Evolutionary conservation across 2,113 vertebrate species (phyloP).

Genomic region (Malurus elegans): DNA sequence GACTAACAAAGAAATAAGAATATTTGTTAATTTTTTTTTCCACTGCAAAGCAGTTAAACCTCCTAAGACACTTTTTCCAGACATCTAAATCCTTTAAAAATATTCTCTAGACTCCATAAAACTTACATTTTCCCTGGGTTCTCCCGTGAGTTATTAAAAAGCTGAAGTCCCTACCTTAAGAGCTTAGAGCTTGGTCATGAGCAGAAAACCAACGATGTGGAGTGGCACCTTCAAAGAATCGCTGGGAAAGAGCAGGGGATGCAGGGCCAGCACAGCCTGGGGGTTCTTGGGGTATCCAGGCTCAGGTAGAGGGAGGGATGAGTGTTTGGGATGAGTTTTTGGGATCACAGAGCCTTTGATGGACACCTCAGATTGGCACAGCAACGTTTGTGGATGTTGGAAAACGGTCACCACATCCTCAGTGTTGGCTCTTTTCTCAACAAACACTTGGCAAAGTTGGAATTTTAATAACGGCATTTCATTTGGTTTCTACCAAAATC

Average conservation of each 20-base stretch:
- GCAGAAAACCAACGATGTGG: neutral
- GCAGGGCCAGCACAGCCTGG: neutral
- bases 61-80: conserved; percentile 64
- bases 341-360: neutral
- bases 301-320: neutral
- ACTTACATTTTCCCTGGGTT: conserved; percentile 50
- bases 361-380: neutral
- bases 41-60: conserved; percentile 57
- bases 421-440: neutral
- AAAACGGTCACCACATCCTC: neutral
- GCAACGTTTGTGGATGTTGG: fast-evolving
- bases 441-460: neutral
- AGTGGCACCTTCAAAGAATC: neutral
- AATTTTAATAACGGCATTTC: neutral
- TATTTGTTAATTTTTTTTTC: conserved; percentile 51
- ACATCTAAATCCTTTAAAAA: conserved; percentile 66
- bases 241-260: neutral
- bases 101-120: conserved; percentile 69
- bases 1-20: conserved; percentile 45
- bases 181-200: conserved; percentile 48
- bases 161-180: conserved; percentile 43
- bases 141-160: conserved; percentile 59
- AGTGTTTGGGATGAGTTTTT: neutral
- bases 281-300: neutral
- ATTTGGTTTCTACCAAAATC: neutral